These are phyloP conservation scores for Poeciliopsis infans DNA, from an alignment of 2,797 vertebrate genomes.

Conservation along the genomic window DNA sequence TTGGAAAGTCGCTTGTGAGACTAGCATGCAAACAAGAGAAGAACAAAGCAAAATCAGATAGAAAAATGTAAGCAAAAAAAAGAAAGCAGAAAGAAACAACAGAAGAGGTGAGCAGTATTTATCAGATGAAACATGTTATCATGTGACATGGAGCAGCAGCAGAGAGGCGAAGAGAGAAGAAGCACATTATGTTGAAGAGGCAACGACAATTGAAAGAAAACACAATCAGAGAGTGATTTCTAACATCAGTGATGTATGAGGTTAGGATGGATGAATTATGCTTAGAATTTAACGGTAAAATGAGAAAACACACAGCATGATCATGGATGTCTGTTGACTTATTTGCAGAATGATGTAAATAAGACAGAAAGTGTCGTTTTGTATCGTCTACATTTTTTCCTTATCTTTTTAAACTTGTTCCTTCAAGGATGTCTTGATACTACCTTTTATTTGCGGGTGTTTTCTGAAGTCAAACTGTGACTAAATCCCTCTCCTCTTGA, in stretches of 20 bases:
- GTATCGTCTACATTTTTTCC: background rate
- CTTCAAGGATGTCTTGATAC: background rate
- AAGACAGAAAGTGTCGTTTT: background rate
- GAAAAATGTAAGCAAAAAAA: conserved; percentile 80
- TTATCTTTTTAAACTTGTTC: background rate
- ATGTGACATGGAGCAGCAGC: conserved; percentile 65
- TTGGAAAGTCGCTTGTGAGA: conserved; percentile 99
- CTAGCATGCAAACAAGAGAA: conserved; percentile 92
- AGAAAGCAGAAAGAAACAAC: conserved; percentile 71
- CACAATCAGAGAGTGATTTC: conserved; percentile 34
- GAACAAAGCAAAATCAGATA: conserved; percentile 90
- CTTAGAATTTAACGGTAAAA: conserved; percentile 33
- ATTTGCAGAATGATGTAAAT: conserved; percentile 14
- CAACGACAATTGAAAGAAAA: conserved; percentile 23
- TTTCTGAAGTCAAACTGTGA: background rate
- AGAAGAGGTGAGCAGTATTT: conserved; percentile 71
- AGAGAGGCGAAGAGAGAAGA: conserved; percentile 53
- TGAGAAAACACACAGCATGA: conserved; percentile 6
- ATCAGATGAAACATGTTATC: conserved; percentile 73
- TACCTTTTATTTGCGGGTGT: background rate
- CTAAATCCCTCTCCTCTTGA: background rate
- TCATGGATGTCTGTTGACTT: background rate
- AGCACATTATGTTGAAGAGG: conserved; percentile 53
- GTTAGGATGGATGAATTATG: conserved; percentile 33
- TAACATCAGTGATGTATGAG: conserved; percentile 44